Evolutionary conservation across 2,113 vertebrate species (phyloP), one percentile per base, ranked within the genome.

Genomic region (Cnemophilus loriae): DNA sequence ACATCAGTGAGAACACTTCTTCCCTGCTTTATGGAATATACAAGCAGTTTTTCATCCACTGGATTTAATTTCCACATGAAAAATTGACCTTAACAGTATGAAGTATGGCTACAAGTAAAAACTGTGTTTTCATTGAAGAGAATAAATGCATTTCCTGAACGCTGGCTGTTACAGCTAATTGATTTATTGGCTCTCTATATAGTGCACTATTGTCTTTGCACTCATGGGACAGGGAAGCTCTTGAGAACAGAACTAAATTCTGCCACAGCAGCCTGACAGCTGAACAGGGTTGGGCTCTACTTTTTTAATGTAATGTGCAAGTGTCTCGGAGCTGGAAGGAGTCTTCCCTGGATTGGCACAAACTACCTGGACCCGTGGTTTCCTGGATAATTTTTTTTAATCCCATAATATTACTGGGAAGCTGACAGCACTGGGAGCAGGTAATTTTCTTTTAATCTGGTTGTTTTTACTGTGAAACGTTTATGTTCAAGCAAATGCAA

Each of bases 121-220:
- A 95, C 93, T 97, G 73, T 98, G 96, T 98, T 98, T 98, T 98
- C 98, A 97, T 97, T 90, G 84, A 98, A 96, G 92, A 98, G 97
- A 98, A 98, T 98, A 98, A 99, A 98, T 98, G 96, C 96, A 98
- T 98, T 98, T 98, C 96, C 97, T 98, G 98, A 98, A 98, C 90
- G 67, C 94, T 73, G 92, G 97, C 97, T 98, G 98, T 98, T 99
- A 97, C 97, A 98, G 95, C 96, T 97, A 98, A 99, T 99, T 99
- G 99, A 99, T 99, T 99, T 99, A 99, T 99, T 98, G 98, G 97
- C 98, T 98, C 97, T 98, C 97, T 93, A 95, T 98, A 98, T 90
- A 97, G 98, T 98, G 96, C 97, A 96, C 97, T 98, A 98, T 99
- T 98, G 98, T 99, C 98, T 98, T 98, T 97, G 92, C 95, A 97